Evolutionary conservation across 2,113 vertebrate species (phyloP).

Genomic region (Callaeas wilsoni): DNA sequence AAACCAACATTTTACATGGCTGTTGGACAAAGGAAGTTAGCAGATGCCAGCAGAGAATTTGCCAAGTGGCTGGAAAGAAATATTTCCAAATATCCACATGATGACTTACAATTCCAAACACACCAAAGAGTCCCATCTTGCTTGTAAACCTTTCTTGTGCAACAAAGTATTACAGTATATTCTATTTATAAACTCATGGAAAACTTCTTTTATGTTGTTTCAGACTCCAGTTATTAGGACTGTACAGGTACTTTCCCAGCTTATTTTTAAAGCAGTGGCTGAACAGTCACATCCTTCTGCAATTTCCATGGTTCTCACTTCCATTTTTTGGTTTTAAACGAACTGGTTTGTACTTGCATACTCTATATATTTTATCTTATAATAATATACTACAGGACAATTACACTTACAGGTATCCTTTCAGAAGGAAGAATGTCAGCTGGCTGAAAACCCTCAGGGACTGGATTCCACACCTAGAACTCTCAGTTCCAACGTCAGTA

Average conservation of each 20-base stretch:
- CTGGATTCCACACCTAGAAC: background rate
- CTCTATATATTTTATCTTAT: background rate
- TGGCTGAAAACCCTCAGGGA: background rate
- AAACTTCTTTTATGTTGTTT: constrained; percentile 9
- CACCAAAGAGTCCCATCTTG: background rate
- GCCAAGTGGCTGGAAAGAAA: background rate
- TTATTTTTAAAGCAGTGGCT: background rate
- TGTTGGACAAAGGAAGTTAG: background rate
- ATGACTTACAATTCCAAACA: background rate
- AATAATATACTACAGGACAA: background rate
- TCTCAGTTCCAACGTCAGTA: background rate
- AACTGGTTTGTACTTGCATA: background rate
- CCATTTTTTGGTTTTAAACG: background rate
- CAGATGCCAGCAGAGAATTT: background rate
- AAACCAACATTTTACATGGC: background rate
- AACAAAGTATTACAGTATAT: background rate
- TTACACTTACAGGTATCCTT: background rate
- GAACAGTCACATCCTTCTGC: background rate
- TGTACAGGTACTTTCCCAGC: background rate
- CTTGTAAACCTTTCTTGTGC: constrained; percentile 24
- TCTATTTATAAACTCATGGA: constrained; percentile 27
- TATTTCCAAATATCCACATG: background rate
- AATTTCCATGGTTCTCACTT: background rate
- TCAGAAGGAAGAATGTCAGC: background rate
- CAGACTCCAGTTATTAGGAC: background rate